A percentile compares a stretch with the other conserved stretches of the same genome.
Conservation (phyloP, 2,888 invertebrate genomes). For the Mimas tiliae region DNA sequence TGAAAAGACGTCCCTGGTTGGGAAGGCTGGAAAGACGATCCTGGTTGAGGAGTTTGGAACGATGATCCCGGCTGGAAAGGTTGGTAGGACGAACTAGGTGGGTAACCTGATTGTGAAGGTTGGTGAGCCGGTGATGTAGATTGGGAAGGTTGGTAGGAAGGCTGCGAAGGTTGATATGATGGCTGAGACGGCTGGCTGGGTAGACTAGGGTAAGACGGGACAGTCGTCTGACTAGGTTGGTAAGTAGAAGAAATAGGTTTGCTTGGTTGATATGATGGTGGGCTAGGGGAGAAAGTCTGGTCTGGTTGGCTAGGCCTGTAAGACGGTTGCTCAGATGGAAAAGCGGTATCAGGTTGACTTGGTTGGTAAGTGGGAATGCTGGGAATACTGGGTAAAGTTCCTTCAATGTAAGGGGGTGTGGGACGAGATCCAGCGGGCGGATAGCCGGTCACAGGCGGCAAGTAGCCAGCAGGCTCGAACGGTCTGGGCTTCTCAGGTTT, state of each 20-base stretch:
- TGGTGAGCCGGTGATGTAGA: conserved; percentile 43
- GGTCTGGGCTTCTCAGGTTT: conserved; percentile 89
- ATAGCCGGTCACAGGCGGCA: conserved; percentile 70
- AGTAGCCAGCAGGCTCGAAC: conserved; percentile 82
- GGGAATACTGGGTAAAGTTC: conserved; percentile 57
- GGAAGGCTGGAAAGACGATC: conserved; percentile 41
- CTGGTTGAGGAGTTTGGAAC: conserved; percentile 36
- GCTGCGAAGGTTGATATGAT: conserved; percentile 43
- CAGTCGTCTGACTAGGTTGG: conserved; percentile 45
- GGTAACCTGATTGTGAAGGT: conserved; percentile 39
- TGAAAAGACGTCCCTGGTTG: conserved; percentile 45
- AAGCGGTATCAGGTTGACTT: conserved; percentile 42
- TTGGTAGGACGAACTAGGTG: conserved; percentile 45
- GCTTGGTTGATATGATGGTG: conserved; percentile 40
- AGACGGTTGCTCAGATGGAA: conserved; percentile 37
- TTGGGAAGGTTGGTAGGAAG: conserved; percentile 46
- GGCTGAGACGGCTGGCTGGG: conserved; percentile 47
- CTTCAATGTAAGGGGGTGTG: conserved; percentile 71
- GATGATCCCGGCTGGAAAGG: conserved; percentile 44
- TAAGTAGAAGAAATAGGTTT: conserved; percentile 36
- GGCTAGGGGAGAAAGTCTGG: conserved; percentile 37
- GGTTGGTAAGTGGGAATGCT: conserved; percentile 39
- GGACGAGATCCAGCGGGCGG: conserved; percentile 73
- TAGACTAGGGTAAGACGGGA: conserved; percentile 41
- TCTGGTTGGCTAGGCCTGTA: conserved; percentile 42